phyloP scores from a whole-genome alignment of 2,797 vertebrate species.

The Sciurus vulgaris region DNA sequence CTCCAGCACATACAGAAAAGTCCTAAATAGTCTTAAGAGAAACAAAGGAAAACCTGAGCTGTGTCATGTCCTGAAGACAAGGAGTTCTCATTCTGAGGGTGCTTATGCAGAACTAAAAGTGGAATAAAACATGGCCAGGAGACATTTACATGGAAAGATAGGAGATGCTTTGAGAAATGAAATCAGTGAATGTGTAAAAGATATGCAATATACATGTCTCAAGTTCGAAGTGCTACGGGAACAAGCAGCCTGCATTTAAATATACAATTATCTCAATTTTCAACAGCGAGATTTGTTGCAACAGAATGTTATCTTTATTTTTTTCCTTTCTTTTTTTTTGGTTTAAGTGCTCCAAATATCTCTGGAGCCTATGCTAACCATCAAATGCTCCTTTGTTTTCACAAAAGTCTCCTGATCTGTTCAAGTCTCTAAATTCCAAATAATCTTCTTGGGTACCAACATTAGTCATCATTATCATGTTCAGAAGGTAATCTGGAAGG shows the following conservation, averaged over 20 bases:
- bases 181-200: not conserved
- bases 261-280: not conserved
- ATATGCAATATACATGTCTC: not conserved
- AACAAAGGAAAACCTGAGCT: not conserved
- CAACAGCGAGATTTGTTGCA: not conserved
- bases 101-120: not conserved
- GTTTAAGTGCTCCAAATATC: not conserved
- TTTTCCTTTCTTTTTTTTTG: not conserved
- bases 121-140: not conserved
- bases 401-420: not conserved
- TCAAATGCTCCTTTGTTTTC: not conserved
- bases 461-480: not conserved
- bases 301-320: not conserved
- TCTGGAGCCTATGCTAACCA: not conserved
- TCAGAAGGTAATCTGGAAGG: constrained; percentile 44
- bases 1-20: not conserved
- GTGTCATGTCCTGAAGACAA: not conserved
- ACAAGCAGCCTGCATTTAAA: not conserved
- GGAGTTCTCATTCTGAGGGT: not conserved
- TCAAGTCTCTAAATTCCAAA: constrained; percentile 28
- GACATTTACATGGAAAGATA: not conserved
- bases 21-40: not conserved
- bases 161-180: constrained; percentile 21
- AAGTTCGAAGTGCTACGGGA: constrained; percentile 58
- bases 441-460: not conserved